Evolutionary conservation across 2,888 invertebrate genomes (phyloP).

Genomic region (Ecdyonurus torrentis): DNA sequence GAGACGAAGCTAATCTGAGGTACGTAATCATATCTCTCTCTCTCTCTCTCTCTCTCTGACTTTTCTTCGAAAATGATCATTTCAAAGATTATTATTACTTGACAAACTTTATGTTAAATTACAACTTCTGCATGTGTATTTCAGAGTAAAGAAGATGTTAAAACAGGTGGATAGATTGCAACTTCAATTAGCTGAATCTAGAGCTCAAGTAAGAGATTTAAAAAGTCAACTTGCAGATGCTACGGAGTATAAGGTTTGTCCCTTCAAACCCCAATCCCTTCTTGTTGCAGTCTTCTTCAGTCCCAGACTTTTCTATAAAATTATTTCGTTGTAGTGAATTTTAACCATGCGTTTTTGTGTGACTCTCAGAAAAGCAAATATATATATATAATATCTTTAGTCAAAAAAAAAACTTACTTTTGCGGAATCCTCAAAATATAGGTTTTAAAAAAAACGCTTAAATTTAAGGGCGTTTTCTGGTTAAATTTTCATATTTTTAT

Average conservation of each 20-base stretch:
- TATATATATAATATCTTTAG: too few species aligned
- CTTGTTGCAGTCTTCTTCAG: neutral
- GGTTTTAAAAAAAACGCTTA: too few species aligned
- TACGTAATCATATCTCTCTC: constrained; percentile 14
- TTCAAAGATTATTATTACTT: neutral
- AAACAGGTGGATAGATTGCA: constrained; percentile 72
- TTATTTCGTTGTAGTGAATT: neutral
- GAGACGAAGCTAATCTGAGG: constrained; percentile 31
- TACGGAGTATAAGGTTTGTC: constrained; percentile 61
- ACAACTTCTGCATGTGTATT: too few species aligned
- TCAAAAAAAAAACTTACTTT: too few species aligned
- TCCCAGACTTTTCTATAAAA: neutral
- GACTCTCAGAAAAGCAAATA: too few species aligned
- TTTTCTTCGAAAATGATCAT: neutral
- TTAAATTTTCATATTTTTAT: too few species aligned
- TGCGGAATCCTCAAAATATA: too few species aligned
- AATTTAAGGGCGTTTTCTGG: too few species aligned
- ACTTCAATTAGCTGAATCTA: constrained; percentile 63
- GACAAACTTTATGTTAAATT: neutral
- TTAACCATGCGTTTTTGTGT: neutral
- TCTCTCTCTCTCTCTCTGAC: neutral
- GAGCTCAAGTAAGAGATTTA: constrained; percentile 62
- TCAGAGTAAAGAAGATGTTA: constrained; percentile 61
- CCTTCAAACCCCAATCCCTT: too few species aligned
- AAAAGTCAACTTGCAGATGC: constrained; percentile 73